These are phyloP conservation scores for Sinodicranocentrus sp. DNA, from an alignment of 2,888 invertebrate genomes.

Conservation along the genomic window DNA sequence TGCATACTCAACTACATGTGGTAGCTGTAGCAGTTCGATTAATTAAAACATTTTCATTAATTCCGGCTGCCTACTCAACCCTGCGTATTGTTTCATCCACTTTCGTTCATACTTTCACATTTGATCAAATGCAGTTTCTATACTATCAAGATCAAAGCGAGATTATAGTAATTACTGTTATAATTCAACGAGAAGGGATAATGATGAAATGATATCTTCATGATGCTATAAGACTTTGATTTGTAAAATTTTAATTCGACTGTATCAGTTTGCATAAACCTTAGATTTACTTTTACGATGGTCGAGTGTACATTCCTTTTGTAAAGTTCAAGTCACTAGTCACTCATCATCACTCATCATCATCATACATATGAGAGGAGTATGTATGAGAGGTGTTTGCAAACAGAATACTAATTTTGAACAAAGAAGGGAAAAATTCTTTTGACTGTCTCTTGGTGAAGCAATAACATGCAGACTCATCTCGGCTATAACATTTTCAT, in stretches of 20 bases:
- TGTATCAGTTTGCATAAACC: no score
- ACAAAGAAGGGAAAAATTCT: conserved; percentile 36
- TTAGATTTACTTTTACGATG: no score
- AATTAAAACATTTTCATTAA: conserved; percentile 38
- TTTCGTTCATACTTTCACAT: conserved; percentile 58
- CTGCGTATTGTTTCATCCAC: conserved; percentile 46
- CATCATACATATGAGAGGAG: background rate
- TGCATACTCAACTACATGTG: no score
- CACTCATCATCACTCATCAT: background rate
- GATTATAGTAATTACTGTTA: background rate
- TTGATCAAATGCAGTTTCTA: background rate
- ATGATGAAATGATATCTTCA: conserved; percentile 22
- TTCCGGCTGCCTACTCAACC: conserved; percentile 33
- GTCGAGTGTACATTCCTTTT: no score
- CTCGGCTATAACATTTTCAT: no score
- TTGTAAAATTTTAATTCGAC: no score
- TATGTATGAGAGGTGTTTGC: conserved; percentile 29
- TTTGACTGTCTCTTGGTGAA: conserved; percentile 36
- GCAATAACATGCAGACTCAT: no score
- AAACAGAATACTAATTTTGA: conserved; percentile 61
- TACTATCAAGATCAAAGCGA: no score
- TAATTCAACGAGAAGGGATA: background rate
- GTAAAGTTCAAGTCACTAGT: conserved; percentile 2
- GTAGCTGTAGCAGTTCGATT: background rate
- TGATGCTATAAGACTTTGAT: no score